Evolutionary conservation across 2,888 invertebrate genomes (phyloP).

Genomic region (Zhuqinia jingwanae): DNA sequence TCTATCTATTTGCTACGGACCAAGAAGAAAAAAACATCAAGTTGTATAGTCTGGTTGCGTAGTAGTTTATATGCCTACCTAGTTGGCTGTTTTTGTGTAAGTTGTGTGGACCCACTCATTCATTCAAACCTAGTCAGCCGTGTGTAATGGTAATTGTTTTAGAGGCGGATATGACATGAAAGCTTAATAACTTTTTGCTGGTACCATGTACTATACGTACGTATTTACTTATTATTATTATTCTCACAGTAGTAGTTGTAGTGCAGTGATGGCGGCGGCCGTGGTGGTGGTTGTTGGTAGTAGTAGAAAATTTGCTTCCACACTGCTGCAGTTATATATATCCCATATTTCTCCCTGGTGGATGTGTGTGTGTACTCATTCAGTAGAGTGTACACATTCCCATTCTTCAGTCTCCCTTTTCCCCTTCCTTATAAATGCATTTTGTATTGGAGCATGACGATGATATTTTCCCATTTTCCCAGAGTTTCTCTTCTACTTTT

Average conservation of each 20-base stretch:
- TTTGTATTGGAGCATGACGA: background rate
- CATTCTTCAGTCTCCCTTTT: conserved; percentile 3
- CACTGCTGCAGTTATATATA: background rate
- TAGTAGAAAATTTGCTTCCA: background rate
- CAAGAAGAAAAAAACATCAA: background rate
- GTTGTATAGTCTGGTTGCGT: background rate
- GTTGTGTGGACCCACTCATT: conserved; percentile 58
- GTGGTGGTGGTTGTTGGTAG: too few species aligned
- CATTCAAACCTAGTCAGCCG: conserved; percentile 72
- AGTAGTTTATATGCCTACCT: background rate
- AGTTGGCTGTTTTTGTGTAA: too few species aligned
- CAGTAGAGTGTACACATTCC: background rate
- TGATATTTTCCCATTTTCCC: background rate
- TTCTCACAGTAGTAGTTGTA: too few species aligned
- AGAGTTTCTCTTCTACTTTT: background rate
- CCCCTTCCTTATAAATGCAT: background rate
- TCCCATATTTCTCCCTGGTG: background rate
- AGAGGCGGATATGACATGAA: conserved; percentile 74
- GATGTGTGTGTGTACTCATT: too few species aligned
- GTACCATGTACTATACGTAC: background rate
- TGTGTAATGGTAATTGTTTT: conserved; percentile 73
- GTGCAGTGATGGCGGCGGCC: background rate
- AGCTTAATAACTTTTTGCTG: conserved; percentile 69
- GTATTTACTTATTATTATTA: background rate
- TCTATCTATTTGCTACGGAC: too few species aligned